Percentiles rank a stretch among this genome's conserved stretches.
Evolutionary conservation across 2,797 vertebrate species (phyloP).

Genomic region (Ibycter americanus): DNA sequence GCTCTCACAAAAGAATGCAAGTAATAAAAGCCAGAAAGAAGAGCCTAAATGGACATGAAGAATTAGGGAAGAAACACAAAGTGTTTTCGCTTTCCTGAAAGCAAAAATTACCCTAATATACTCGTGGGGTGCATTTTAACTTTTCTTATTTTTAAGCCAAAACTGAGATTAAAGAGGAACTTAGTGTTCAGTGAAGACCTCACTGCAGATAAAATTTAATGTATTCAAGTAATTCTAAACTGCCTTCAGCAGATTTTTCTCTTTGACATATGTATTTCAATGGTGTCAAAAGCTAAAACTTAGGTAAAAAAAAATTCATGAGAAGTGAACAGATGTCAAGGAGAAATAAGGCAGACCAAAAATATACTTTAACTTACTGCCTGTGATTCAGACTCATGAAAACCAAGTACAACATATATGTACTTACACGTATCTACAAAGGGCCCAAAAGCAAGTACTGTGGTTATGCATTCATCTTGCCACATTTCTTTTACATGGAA

Average conservation of each 20-base stretch:
- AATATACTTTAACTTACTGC: neutral
- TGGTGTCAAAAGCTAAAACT: neutral
- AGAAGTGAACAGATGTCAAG: neutral
- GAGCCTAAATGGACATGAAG: neutral
- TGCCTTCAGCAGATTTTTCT: neutral
- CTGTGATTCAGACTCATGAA: neutral
- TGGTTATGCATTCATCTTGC: neutral
- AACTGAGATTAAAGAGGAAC: neutral
- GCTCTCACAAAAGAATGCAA: neutral
- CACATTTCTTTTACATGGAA: neutral
- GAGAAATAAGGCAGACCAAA: neutral
- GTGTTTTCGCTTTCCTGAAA: neutral
- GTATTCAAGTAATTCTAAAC: neutral
- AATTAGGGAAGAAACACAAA: neutral
- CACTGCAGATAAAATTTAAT: neutral
- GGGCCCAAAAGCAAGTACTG: neutral
- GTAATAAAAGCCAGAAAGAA: neutral
- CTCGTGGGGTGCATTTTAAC: neutral
- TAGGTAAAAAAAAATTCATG: neutral
- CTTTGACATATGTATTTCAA: neutral
- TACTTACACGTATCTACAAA: neutral
- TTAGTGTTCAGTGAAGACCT: neutral
- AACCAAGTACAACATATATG: neutral
- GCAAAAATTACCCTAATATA: neutral
- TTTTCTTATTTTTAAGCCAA: neutral